phyloP scores from a whole-genome alignment of 2,888 invertebrate genomes.

The Andricus curvator region DNA sequence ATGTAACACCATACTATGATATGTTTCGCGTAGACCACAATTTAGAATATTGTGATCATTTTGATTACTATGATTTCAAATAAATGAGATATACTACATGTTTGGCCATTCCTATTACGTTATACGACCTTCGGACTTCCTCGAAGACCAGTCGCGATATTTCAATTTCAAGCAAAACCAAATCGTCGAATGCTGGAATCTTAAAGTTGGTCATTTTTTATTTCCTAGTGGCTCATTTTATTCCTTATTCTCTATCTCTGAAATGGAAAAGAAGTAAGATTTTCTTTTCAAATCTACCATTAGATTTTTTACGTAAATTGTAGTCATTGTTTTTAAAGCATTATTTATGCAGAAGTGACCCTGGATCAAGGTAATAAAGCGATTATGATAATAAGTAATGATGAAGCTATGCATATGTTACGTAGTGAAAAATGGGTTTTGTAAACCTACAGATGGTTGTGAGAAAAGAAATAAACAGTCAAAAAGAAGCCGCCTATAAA shows the following conservation, averaged over 20 bases:
- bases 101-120: background rate
- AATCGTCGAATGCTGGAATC: background rate
- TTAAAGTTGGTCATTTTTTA: background rate
- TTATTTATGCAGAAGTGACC: slow-evolving; percentile 28
- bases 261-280: background rate
- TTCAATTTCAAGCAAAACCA: background rate
- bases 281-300: background rate
- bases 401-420: slow-evolving; percentile 14
- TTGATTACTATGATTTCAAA: background rate
- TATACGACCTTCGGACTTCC: background rate
- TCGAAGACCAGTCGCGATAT: background rate
- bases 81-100: background rate
- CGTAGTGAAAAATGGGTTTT: slow-evolving; percentile 4
- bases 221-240: background rate
- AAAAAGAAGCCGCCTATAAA: background rate
- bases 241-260: background rate
- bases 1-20: slow-evolving; percentile 5
- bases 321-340: background rate
- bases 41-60: slow-evolving; percentile 1
- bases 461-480: background rate
- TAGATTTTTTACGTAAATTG: background rate
- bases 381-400: slow-evolving; percentile 34
- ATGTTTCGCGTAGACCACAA: background rate
- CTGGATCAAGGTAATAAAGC: slow-evolving; percentile 37
- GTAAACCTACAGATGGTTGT: background rate